Evolutionary conservation across 2,797 vertebrate genomes (phyloP), one percentile per base, ranked within the genome.

Genomic region (Emydoidea blandingii): DNA sequence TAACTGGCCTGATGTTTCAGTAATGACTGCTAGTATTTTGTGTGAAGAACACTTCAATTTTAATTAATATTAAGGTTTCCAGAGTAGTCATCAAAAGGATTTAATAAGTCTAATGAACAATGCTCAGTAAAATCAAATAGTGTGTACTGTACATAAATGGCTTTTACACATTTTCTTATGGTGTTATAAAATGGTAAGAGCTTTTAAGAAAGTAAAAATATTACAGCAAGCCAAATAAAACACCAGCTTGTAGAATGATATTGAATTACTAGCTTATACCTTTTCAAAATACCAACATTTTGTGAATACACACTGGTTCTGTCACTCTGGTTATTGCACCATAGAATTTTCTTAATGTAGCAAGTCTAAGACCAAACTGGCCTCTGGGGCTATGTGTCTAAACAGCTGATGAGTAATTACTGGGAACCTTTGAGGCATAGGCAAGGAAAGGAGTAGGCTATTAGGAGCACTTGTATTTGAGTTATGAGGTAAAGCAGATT

Each of bases 381-480:
- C 81, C 76, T 97, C 92, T 79, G 49, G 87, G 79, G 76, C 84
- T 95, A 1, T 79, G 37, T 94, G 76, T 93, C 96, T 91, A 87
- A 97, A 96, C 79, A 98, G 85, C 86, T 87, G 85, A 88, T 86
- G 65, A 90, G 87, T 95, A 97, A 97, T 97, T 97, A 95, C 81
- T 91, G 68, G 76, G 87, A 68, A 95, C 78, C 59, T 92, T 37
- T 81, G 94, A 95, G 79, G 83, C 59, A 65, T 54, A 93, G 87
- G 79, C 8, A 27, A 87, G 91, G 83, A 88, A 86, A 94, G 91
- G 54, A 87, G 31, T 41, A n/a, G 7, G n/a, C 85, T 91, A 78
- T 87, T 93, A 95, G 94, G 68, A 94, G n/a, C 59, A 79, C 85
- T 88, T 92, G 29, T 92, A 57, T 93, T 96, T 96, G 94, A 91